Conservation (phyloP, 2,888 invertebrate species). For the Melinopterus prodromus region DNA sequence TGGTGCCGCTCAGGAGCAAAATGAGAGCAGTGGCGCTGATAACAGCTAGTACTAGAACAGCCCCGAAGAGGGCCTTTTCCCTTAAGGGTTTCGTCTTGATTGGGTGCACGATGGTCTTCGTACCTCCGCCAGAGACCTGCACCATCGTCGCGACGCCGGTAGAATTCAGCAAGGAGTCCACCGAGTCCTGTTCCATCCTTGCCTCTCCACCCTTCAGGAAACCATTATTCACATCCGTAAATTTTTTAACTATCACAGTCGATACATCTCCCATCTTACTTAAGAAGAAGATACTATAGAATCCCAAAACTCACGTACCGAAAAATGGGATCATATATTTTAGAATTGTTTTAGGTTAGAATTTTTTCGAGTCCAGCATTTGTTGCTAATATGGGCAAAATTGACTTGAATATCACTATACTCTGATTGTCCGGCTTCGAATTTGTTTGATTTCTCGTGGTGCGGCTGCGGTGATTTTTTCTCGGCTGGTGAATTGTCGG, state of each 20-base stretch:
- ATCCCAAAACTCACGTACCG: not conserved
- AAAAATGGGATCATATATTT: not conserved
- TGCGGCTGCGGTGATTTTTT: not conserved
- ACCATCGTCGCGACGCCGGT: constrained; percentile 52
- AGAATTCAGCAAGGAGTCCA: constrained; percentile 44
- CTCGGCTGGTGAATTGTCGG: not conserved
- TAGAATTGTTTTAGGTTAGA: constrained; percentile 5
- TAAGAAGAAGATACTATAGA: no score
- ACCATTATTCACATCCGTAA: constrained; percentile 51
- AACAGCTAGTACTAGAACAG: constrained; percentile 52
- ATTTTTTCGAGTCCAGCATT: not conserved
- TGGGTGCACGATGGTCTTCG: constrained; percentile 55
- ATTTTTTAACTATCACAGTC: constrained; percentile 40
- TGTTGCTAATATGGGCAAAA: not conserved
- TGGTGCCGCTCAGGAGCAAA: constrained; percentile 49
- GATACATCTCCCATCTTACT: constrained; percentile 47
- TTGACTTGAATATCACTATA: not conserved
- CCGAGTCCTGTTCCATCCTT: constrained; percentile 40
- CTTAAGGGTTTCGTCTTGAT: constrained; percentile 44
- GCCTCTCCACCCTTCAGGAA: constrained; percentile 48
- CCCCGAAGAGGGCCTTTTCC: constrained; percentile 54
- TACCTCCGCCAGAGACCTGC: constrained; percentile 55
- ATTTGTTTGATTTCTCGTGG: not conserved
- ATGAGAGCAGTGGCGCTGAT: constrained; percentile 52
- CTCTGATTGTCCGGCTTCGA: not conserved